Percentiles rank a stretch among this genome's conserved stretches.
phyloP scores from a whole-genome alignment of 2,888 invertebrate genomes.

The Drosophila aldrichi region DNA sequence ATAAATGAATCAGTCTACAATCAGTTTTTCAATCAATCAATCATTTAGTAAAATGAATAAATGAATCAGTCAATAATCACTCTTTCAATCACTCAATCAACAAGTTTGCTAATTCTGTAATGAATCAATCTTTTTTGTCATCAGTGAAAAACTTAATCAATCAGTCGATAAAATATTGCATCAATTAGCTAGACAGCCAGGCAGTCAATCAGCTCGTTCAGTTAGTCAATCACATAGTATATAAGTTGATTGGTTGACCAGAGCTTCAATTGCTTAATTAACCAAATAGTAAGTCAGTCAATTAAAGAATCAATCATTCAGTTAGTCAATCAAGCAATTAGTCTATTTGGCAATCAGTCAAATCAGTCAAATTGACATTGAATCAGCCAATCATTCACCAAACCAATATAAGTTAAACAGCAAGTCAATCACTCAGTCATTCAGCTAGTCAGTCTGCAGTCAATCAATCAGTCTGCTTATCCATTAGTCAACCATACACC shows the following conservation, averaged over 20 bases:
- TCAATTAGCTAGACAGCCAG: not conserved
- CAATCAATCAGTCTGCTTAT: no score
- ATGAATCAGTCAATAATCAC: not conserved
- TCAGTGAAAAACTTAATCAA: not conserved
- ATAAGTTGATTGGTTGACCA: no score
- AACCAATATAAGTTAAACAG: no score
- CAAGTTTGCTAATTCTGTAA: no score
- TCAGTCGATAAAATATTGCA: not conserved
- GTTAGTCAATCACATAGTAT: not conserved
- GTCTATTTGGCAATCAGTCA: not conserved
- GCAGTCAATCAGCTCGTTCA: not conserved
- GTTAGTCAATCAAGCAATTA: not conserved
- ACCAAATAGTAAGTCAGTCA: no score
- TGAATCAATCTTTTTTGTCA: not conserved
- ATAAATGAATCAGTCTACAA: not conserved
- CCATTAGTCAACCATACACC: not conserved
- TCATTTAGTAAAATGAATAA: no score
- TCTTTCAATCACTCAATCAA: no score
- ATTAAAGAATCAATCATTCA: not conserved
- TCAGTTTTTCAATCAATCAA: not conserved
- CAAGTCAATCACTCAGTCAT: not conserved
- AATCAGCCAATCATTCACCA: no score
- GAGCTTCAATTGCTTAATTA: no score
- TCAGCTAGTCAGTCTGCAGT: not conserved
- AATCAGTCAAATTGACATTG: not conserved